Percentiles rank a stretch among this genome's conserved stretches.
Evolutionary conservation across 2,797 vertebrate genomes (phyloP).

Genomic region (Apogon talboti): DNA sequence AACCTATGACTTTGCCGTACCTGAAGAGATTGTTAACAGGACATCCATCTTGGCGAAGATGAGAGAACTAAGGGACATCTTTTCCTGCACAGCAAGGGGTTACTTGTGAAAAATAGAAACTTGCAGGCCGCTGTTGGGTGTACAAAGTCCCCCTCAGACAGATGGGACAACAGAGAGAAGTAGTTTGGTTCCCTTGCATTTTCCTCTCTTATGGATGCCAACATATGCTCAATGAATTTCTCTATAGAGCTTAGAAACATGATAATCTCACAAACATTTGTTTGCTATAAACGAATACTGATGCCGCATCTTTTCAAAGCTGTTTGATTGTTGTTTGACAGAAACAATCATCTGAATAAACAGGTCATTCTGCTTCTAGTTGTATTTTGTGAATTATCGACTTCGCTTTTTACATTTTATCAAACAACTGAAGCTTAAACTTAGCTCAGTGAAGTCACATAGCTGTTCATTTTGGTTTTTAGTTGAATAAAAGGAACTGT

Average conservation of each 20-base stretch:
- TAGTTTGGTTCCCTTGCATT: constrained; percentile 70
- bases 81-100: constrained; percentile 71
- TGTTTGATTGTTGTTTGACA: constrained; percentile 7
- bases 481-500: constrained; percentile 45
- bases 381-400: constrained; percentile 29
- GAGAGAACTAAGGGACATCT: constrained; percentile 62
- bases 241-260: constrained; percentile 55
- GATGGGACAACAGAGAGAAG: constrained; percentile 78
- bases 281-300: constrained; percentile 43
- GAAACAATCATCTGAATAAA: constrained; percentile 26
- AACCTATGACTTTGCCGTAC: constrained; percentile 57
- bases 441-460: constrained; percentile 22
- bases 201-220: constrained; percentile 69
- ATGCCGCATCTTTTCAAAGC: constrained; percentile 33
- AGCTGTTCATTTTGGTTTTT: constrained; percentile 38
- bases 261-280: constrained; percentile 50
- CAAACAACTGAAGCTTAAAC: constrained; percentile 32
- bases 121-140: constrained; percentile 65
- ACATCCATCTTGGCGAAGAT: constrained; percentile 60
- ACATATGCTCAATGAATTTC: constrained; percentile 75
- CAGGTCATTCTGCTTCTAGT: constrained; percentile 12
- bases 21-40: constrained; percentile 40
- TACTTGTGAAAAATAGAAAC: constrained; percentile 67
- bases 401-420: constrained; percentile 27
- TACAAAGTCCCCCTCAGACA: constrained; percentile 74